Evolutionary conservation across 2,113 vertebrate species (phyloP).

Genomic region (Todiramphus saurophagus): DNA sequence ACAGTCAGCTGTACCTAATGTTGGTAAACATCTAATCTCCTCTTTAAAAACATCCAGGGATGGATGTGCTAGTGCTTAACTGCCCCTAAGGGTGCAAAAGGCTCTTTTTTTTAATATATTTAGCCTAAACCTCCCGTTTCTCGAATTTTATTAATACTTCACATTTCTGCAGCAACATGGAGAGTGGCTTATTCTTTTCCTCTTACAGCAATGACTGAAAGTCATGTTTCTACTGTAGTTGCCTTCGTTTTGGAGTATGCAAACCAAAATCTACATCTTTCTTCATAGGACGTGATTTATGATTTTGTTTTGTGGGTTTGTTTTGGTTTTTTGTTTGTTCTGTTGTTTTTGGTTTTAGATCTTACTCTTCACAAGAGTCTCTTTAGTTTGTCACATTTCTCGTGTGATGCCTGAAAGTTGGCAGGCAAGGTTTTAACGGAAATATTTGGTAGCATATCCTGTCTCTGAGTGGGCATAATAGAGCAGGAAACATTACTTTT

Average conservation of each 20-base stretch:
- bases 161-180: neutral
- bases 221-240: neutral
- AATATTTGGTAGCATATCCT: neutral
- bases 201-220: neutral
- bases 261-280: neutral
- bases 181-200: neutral
- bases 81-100: neutral
- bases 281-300: neutral
- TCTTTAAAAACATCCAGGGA: neutral
- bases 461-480: neutral
- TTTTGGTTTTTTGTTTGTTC: no score
- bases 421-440: neutral
- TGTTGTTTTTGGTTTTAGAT: neutral
- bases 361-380: neutral
- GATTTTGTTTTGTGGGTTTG: neutral
- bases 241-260: neutral
- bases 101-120: fast-evolving
- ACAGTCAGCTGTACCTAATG: neutral
- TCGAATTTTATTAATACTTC: neutral
- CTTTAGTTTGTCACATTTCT: neutral
- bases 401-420: neutral
- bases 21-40: neutral
- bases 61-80: neutral
- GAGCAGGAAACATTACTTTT: neutral
- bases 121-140: neutral